Evolutionary conservation across 2,888 invertebrate genomes (phyloP).

Genomic region (Margaritifera margaritifera): DNA sequence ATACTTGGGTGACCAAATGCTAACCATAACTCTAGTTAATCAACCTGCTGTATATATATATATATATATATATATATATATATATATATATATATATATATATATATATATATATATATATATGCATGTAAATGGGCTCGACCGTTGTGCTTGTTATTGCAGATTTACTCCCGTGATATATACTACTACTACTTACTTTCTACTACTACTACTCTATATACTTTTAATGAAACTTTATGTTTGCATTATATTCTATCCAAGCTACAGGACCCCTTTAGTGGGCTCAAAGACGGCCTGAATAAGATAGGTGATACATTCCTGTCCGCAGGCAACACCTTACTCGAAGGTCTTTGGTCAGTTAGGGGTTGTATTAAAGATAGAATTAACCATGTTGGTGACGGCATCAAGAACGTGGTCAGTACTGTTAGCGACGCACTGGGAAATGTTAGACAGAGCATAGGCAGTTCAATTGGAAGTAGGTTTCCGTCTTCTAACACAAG

Average conservation of each 20-base stretch:
- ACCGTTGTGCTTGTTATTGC: no score
- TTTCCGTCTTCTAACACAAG: background rate
- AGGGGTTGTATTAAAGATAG: slow-evolving; percentile 13
- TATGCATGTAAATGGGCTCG: no score
- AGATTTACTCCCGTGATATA: background rate
- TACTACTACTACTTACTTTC: slow-evolving; percentile 14
- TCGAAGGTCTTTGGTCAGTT: slow-evolving; percentile 20
- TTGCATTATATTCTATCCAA: no score
- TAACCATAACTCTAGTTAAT: no score
- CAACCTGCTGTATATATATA: no score
- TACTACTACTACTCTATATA: slow-evolving; percentile 9
- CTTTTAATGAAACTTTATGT: no score
- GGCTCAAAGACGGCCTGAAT: slow-evolving; percentile 14
- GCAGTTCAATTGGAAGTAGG: slow-evolving; percentile 31
- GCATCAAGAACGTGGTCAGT: slow-evolving; percentile 3
- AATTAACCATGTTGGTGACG: slow-evolving; percentile 5
- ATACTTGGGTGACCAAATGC: no score
- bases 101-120: no score
- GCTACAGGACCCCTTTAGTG: slow-evolving; percentile 14
- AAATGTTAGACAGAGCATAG: slow-evolving; percentile 24
- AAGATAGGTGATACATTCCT: slow-evolving; percentile 11
- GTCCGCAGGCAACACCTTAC: slow-evolving; percentile 13
- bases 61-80: no score
- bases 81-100: no score
- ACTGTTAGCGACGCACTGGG: slow-evolving; percentile 17